phyloP scores from a whole-genome alignment of 2,797 vertebrate genomes.

The Vultur gryphus region DNA sequence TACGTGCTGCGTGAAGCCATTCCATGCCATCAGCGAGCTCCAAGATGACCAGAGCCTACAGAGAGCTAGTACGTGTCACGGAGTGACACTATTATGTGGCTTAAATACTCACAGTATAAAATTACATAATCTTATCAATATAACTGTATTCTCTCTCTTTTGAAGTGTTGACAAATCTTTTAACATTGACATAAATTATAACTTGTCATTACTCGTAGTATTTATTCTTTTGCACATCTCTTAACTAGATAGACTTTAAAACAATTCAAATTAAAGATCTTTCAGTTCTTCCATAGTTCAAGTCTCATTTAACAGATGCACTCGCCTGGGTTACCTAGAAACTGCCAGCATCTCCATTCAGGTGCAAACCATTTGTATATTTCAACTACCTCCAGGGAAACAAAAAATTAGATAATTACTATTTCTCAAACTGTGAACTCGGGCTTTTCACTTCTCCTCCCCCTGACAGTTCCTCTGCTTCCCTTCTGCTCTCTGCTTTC shows the following conservation, averaged over 20 bases:
- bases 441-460: neutral
- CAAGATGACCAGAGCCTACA: neutral
- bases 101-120: neutral
- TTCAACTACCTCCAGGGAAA: neutral
- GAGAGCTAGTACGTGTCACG: accelerated
- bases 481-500: neutral
- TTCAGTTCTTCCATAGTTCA: neutral
- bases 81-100: neutral
- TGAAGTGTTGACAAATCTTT: neutral
- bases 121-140: neutral
- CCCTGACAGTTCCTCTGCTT: neutral
- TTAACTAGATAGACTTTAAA: neutral
- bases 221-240: neutral
- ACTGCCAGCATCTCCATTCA: neutral
- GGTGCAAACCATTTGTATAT: neutral
- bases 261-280: neutral
- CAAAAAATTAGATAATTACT: neutral
- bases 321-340: neutral
- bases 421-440: neutral
- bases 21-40: accelerated
- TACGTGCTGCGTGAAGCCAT: accelerated
- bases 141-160: neutral
- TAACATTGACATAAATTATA: neutral
- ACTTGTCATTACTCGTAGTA: neutral
- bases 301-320: neutral